Percentiles rank a stretch among this genome's conserved stretches.
Conservation (phyloP, 2,113 vertebrate genomes). For the Anolis sagrei region DNA sequence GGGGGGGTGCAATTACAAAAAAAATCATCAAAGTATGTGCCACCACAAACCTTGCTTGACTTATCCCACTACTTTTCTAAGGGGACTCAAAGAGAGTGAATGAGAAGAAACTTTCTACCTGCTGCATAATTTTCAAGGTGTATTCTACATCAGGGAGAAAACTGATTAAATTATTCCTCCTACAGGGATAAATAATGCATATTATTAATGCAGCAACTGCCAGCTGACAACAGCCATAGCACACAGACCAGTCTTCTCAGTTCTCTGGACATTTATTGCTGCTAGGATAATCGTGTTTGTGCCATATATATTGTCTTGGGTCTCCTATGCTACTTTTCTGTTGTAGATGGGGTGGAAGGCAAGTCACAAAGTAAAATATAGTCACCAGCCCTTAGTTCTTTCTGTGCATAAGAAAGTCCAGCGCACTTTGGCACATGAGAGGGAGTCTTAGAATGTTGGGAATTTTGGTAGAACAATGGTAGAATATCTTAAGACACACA, state of each 20-base stretch:
- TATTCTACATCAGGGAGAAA: too few species aligned
- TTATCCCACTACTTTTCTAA: too few species aligned
- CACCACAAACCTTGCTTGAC: too few species aligned
- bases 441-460: not conserved
- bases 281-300: not conserved
- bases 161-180: too few species aligned
- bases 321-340: not conserved
- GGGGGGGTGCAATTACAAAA: too few species aligned
- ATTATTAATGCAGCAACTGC: not conserved
- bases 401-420: not conserved
- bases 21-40: too few species aligned
- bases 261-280: not conserved
- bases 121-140: too few species aligned
- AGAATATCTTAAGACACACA: not conserved
- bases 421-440: not conserved
- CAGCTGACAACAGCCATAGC: not conserved
- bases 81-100: too few species aligned
- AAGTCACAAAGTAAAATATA: not conserved
- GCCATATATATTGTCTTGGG: not conserved
- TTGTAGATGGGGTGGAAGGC: not conserved
- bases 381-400: not conserved
- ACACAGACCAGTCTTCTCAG: not conserved
- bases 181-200: not conserved
- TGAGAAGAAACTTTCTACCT: too few species aligned
- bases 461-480: not conserved